phyloP scores from a whole-genome alignment of 2,797 vertebrate genomes.

The Danio albolineatus region DNA sequence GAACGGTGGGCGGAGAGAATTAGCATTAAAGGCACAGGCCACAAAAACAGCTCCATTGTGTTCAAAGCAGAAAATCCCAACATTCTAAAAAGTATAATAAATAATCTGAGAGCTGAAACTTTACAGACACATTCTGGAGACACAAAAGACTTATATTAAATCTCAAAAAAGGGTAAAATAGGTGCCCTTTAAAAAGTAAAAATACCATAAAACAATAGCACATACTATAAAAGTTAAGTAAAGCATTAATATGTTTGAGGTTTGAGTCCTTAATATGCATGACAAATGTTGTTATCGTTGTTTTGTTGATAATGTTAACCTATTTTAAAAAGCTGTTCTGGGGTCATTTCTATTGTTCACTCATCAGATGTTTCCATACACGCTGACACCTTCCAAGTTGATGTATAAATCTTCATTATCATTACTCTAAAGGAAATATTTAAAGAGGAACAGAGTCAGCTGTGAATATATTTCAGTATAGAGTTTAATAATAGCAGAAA shows the following conservation, averaged over 20 bases:
- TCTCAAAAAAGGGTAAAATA: no score
- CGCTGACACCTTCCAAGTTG: constrained; percentile 11
- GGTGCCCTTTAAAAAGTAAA: no score
- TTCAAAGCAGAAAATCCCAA: no score
- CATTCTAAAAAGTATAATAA: no score
- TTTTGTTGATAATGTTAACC: background rate
- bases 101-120: no score
- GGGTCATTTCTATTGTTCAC: background rate
- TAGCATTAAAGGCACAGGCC: no score
- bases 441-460: background rate
- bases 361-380: constrained; percentile 52
- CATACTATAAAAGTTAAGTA: background rate
- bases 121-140: no score
- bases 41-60: no score
- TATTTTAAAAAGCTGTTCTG: background rate
- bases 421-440: background rate
- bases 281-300: background rate
- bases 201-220: background rate
- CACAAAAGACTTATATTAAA: no score
- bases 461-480: background rate
- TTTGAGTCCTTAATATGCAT: background rate
- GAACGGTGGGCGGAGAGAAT: no score
- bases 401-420: constrained; percentile 16
- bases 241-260: no score
- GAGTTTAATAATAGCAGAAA: background rate